Evolutionary conservation across 1,140 invertebrate genomes (phyloP), one percentile per base, ranked within the genome.

Genomic region (Chironomus tepperi): DNA sequence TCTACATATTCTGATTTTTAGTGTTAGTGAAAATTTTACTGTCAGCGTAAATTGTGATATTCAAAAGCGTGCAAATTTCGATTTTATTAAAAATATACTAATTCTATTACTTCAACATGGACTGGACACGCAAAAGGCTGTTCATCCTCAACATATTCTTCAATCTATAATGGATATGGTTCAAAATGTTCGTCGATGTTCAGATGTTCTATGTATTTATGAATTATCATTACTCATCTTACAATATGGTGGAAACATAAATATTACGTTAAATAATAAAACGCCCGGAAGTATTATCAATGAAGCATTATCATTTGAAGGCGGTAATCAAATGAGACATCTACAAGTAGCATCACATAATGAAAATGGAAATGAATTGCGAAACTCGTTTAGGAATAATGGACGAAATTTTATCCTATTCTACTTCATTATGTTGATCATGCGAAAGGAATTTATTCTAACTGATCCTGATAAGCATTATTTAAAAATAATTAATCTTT

Each of bases 21-120:
- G 88, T 72, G 89, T 89, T 73, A 88, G 87, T 73, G 90, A 91
- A 81, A 91, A 90, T 75, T 90, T 91, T 76, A 88, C 87, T n/a
- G 81, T 90, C 19, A 70, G 65, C 12, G 65, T 70, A 19, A 89
- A 86, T 78, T 86, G 85, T 81, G 85, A 85, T 77, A 81, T 79
- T 57, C 84, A 90, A 78, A 90, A 91, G 81, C 84, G 84, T 75
- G 84, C 85, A 74, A 88, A 88, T 78, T 88, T 88, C 79, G 87
- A 88, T 75, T 88, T 88, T 79, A 88, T 88, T 19, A 86, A 87
- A 76, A 89, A 90, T 80, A 84, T 91, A 16, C 79, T 91, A 72
- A 85, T 90, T 34, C 80, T 91, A 42, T 79, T 91, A 65, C 81
- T 91, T 70, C 89, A 89, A 76, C 88, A 91, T 79, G 89, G 88